These are phyloP conservation scores for Mimumesa dahlbomi DNA, from an alignment of 2,888 invertebrate species.

Conservation along the genomic window DNA sequence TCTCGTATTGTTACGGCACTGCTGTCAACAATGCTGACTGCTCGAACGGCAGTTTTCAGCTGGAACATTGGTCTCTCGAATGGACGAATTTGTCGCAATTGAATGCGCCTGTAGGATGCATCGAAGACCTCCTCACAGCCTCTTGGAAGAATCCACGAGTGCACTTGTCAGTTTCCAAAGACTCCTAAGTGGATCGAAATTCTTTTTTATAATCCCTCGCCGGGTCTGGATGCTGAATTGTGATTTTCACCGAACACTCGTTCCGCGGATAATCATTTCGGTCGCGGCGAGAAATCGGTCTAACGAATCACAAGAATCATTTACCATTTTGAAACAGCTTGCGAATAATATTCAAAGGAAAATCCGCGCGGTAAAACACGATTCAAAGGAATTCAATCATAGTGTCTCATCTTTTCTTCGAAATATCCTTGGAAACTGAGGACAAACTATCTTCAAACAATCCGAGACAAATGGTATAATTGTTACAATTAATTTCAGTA, in stretches of 20 bases:
- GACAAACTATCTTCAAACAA: no score
- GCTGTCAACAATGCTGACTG: conserved; percentile 48
- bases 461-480: no score
- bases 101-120: conserved; percentile 21
- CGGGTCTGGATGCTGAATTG: not conserved
- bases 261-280: no score
- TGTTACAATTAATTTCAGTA: no score
- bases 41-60: conserved; percentile 28
- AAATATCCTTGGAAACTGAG: no score
- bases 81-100: conserved; percentile 49
- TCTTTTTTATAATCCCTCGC: conserved; percentile 36
- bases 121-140: conserved; percentile 24
- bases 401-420: no score
- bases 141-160: conserved; percentile 17
- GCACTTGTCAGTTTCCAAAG: conserved; percentile 32
- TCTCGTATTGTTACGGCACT: conserved; percentile 38
- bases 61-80: conserved; percentile 25
- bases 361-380: no score
- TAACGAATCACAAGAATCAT: no score
- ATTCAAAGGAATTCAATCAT: not conserved
- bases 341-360: no score
- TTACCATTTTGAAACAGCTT: no score
- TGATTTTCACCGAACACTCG: not conserved
- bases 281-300: no score
- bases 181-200: conserved; percentile 23